phyloP scores from a whole-genome alignment of 2,797 vertebrate genomes.

The Parambassis ranga region DNA sequence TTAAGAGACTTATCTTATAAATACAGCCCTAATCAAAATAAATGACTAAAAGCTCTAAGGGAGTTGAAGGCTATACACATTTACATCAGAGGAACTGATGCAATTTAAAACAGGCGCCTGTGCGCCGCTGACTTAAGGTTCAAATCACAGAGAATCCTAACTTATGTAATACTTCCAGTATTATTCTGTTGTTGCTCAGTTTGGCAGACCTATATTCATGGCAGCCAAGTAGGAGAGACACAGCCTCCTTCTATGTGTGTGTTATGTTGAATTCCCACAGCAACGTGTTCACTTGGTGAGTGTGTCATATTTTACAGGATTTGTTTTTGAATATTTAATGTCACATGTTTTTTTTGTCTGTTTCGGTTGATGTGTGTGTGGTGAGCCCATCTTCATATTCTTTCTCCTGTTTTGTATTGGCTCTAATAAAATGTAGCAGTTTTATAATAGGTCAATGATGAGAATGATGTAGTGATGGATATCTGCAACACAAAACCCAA shows the following conservation, averaged over 20 bases:
- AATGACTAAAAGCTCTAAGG: slow-evolving; percentile 78
- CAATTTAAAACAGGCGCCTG: slow-evolving; percentile 73
- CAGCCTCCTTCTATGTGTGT: slow-evolving; percentile 48
- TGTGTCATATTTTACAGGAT: slow-evolving; percentile 43
- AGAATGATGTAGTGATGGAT: slow-evolving; percentile 53
- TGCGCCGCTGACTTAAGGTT: slow-evolving; percentile 48
- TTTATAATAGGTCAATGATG: slow-evolving; percentile 9
- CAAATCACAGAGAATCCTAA: slow-evolving; percentile 55
- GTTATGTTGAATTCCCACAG: slow-evolving; percentile 49
- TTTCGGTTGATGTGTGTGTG: neutral
- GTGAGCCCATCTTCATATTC: neutral
- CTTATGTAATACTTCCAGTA: slow-evolving; percentile 60
- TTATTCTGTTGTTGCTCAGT: slow-evolving; percentile 36
- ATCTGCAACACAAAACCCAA: slow-evolving; percentile 22
- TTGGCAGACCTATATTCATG: slow-evolving; percentile 69
- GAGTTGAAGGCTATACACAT: slow-evolving; percentile 73
- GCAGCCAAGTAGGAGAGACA: slow-evolving; percentile 62
- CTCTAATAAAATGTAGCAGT: neutral
- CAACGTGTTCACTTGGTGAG: slow-evolving; percentile 16
- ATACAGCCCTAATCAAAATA: slow-evolving; percentile 86
- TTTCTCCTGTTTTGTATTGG: neutral
- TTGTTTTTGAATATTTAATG: slow-evolving; percentile 37
- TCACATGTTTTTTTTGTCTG: slow-evolving; percentile 18
- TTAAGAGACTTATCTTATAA: slow-evolving; percentile 83
- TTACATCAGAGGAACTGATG: slow-evolving; percentile 76